Percentiles rank a stretch among this genome's conserved stretches.
These are phyloP conservation scores for Meteorus sp. DNA, from an alignment of 1,140 invertebrate species.

Conservation along the genomic window DNA sequence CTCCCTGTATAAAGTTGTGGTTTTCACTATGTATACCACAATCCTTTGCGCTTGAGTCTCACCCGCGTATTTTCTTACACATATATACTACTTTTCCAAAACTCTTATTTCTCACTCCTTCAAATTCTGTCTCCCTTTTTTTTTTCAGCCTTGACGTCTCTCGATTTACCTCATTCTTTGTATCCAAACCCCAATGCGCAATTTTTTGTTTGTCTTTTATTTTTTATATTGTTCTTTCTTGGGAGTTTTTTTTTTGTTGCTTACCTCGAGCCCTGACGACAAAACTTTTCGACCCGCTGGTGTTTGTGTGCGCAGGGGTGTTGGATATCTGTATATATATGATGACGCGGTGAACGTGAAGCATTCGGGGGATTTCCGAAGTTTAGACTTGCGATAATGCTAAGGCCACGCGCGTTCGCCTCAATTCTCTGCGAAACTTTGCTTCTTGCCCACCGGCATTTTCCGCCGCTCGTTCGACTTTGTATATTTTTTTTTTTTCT, in stretches of 20 bases:
- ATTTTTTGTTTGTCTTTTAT: slow-evolving; percentile 15
- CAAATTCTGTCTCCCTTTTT: background rate
- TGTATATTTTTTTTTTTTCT: background rate
- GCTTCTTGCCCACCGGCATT: slow-evolving; percentile 20
- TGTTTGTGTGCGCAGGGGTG: too few relatives aligned
- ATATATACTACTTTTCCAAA: too few relatives aligned
- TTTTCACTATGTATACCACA: too few relatives aligned
- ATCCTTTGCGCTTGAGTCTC: too few relatives aligned
- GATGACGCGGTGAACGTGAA: slow-evolving; percentile 7
- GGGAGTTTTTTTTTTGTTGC: slow-evolving; percentile 12
- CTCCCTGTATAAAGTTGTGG: too few relatives aligned
- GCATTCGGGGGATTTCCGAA: slow-evolving; percentile 30
- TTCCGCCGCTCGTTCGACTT: background rate
- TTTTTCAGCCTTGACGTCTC: slow-evolving; percentile 8
- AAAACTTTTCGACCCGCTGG: slow-evolving; percentile 30
- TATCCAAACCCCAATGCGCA: background rate
- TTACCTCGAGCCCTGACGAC: slow-evolving; percentile 23
- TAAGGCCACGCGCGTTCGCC: too few relatives aligned
- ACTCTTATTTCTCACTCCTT: background rate
- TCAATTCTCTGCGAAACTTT: background rate
- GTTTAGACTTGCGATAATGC: slow-evolving; percentile 28
- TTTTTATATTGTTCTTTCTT: slow-evolving; percentile 24
- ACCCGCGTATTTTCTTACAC: too few relatives aligned
- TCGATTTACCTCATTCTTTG: slow-evolving; percentile 17
- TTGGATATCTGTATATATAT: too few relatives aligned